Conservation (phyloP, 1,140 invertebrate genomes). For the Asobara japonica region DNA sequence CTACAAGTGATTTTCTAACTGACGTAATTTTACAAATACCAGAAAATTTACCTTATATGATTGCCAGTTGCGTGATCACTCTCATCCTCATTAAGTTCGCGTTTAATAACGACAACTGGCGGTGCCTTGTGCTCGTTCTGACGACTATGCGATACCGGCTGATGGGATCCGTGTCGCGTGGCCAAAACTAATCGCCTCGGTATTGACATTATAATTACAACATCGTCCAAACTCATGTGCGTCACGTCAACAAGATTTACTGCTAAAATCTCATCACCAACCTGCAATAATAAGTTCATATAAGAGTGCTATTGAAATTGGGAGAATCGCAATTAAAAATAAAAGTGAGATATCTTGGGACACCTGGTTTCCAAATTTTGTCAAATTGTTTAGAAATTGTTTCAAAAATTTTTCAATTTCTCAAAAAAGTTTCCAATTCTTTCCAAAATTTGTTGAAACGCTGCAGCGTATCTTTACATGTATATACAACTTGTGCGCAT, state of each 20-base stretch:
- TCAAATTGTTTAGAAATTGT: too few species aligned
- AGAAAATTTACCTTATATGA: constrained; percentile 66
- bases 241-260: constrained; percentile 98
- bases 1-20: too few species aligned
- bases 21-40: too few species aligned
- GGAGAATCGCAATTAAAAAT: neutral
- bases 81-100: constrained; percentile 88
- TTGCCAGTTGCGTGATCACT: constrained; percentile 63
- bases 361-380: too few species aligned
- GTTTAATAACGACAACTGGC: constrained; percentile 93
- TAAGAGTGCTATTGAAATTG: neutral
- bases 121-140: constrained; percentile 85
- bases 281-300: constrained; percentile 65
- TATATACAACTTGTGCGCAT: too few species aligned
- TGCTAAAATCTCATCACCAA: constrained; percentile 98
- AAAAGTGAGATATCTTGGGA: too few species aligned
- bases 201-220: constrained; percentile 99
- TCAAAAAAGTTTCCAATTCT: too few species aligned
- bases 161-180: constrained; percentile 79
- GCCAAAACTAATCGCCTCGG: constrained; percentile 93
- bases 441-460: too few species aligned
- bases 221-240: constrained; percentile 97
- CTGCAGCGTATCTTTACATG: too few species aligned
- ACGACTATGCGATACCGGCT: constrained; percentile 59
- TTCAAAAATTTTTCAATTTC: too few species aligned